Conservation (phyloP, 2,113 vertebrate genomes). For the Chlamydotis undulata region DNA sequence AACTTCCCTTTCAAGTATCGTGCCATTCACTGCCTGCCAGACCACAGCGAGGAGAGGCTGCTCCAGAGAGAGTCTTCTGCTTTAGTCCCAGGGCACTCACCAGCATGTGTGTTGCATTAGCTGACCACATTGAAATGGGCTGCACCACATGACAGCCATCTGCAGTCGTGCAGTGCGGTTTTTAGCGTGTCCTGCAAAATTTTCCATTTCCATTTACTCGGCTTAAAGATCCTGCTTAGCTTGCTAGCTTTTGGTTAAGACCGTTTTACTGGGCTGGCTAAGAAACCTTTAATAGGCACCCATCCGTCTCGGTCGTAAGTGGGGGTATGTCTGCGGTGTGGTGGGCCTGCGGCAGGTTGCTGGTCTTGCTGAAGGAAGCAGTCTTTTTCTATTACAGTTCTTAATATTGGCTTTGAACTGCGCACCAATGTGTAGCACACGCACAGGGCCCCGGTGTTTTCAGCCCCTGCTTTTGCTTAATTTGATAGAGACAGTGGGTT, state of each 20-base stretch:
- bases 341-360: neutral
- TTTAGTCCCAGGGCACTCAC: neutral
- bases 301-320: fast-evolving
- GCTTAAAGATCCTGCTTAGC: conserved; percentile 34
- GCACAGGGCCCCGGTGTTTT: neutral
- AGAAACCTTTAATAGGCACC: neutral
- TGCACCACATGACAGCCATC: conserved; percentile 25
- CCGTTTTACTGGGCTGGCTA: neutral
- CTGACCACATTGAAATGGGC: conserved; percentile 55
- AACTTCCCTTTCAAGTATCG: neutral
- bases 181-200: conserved; percentile 1
- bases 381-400: neutral
- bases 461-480: neutral
- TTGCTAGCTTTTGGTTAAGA: conserved; percentile 30
- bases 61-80: conserved; percentile 24
- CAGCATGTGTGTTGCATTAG: conserved; percentile 50
- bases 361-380: neutral
- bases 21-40: conserved; percentile 34
- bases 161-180: neutral
- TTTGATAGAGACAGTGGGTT: neutral
- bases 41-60: conserved; percentile 16
- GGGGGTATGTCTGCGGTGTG: neutral
- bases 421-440: neutral
- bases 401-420: neutral
- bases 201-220: neutral